Base-by-base conservation (phyloP, 2,113 vertebrate genomes). In the Centropus bengalensis region DNA sequence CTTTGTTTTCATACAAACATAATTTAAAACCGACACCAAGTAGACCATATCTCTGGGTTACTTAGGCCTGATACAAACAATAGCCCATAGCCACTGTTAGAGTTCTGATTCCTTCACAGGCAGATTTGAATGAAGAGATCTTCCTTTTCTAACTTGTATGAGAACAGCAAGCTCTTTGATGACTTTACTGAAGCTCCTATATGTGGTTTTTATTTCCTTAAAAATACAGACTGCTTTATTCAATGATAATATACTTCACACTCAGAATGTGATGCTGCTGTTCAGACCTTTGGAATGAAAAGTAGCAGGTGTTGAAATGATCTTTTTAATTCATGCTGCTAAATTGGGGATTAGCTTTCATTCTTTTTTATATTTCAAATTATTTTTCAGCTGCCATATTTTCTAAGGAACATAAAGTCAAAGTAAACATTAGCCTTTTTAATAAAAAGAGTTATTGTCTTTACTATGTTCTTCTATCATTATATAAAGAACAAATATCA, bases 291-390 rank as follows among this genome's bases (percentile, higher is more conserved):
- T 88, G 69, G 60, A 75, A 94, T 71, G 54, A 93, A 88, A 89
- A 93, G 58, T 58, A 90, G 21, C 30, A 69, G 38, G 23, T 30
- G 51, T 83, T 96, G 73, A 94, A 89, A 91, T 21, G 30, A 88
- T 70, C 27, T 60, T 83, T 95, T 66, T 77, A 86, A 89, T 67
- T 78, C 92, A 71, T 44, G 75, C 84, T 95, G 91, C 60, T 93
- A 94, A 94, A 94, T 14, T 78, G 68, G 94, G 69, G 56, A 77
- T 83, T 92, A 91, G n/a, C 42, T 18, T 86, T 76, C 64, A 27
- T 92, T 75, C 60, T 73, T 85, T 52, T 88, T 91, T 69, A 27
- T 91, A 19, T 78, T 92, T 44, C 62, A 81, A 91, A 82, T 75
- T 84, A 71, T 75, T 81, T 77, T 84, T 69, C 47, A 76, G 26